Evolutionary conservation across 1,140 invertebrate genomes (phyloP).

Genomic region (Aphis gossypii): DNA sequence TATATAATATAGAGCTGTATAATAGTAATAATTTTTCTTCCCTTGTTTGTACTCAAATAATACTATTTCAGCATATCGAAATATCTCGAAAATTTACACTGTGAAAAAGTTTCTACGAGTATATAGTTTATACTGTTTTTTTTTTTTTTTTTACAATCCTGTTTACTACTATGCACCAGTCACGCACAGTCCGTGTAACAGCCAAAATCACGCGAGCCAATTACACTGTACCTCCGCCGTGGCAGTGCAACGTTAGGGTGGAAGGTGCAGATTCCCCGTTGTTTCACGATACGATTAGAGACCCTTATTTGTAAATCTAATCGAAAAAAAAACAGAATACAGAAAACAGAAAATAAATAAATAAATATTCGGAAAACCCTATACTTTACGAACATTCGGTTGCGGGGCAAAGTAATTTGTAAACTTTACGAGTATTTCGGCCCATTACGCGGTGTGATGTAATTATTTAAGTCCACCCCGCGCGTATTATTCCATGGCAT

Average conservation of each 20-base stretch:
- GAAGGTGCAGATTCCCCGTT: slow-evolving; percentile 47
- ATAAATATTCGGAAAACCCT: slow-evolving; percentile 43
- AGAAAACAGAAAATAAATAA: slow-evolving; percentile 49
- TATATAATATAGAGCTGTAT: background rate
- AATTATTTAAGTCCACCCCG: slow-evolving; percentile 23
- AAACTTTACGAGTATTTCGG: slow-evolving; percentile 33
- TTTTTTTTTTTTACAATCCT: slow-evolving; percentile 45
- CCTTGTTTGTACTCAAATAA: slow-evolving; percentile 22
- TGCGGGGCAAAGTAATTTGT: slow-evolving; percentile 44
- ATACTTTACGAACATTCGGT: slow-evolving; percentile 44
- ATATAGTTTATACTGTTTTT: background rate
- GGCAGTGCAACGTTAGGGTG: background rate
- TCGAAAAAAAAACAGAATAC: slow-evolving; percentile 55
- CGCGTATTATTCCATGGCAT: background rate
- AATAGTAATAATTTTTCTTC: slow-evolving; percentile 42
- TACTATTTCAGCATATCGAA: slow-evolving; percentile 48
- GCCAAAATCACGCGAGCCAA: slow-evolving; percentile 57
- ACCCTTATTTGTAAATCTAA: slow-evolving; percentile 58
- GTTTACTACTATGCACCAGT: slow-evolving; percentile 48
- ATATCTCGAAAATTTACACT: slow-evolving; percentile 56
- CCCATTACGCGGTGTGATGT: slow-evolving; percentile 32
- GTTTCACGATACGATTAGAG: slow-evolving; percentile 36
- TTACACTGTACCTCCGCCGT: slow-evolving; percentile 9
- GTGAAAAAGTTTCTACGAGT: slow-evolving; percentile 48
- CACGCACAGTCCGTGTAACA: slow-evolving; percentile 50